Conservation (phyloP, 2,888 invertebrate genomes). For the Epistrophe grossulariae region DNA sequence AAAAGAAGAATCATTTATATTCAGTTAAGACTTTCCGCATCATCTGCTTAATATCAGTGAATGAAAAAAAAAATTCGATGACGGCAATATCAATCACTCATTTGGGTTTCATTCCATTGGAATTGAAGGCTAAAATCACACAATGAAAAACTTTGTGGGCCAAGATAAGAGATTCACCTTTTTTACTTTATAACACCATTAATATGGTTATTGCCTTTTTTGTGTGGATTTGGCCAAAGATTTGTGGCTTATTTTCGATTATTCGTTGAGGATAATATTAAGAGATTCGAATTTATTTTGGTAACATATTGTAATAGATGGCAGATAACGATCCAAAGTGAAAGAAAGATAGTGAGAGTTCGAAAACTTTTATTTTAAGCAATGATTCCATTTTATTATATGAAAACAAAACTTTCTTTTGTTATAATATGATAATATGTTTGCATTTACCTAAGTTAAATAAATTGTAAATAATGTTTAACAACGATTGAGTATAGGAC, state of each 20-base stretch:
- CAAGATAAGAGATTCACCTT: slow-evolving; percentile 20
- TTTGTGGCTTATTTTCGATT: slow-evolving; percentile 47
- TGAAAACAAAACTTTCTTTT: not conserved
- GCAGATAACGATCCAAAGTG: not conserved
- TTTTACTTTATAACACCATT: slow-evolving; percentile 30
- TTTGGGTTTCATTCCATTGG: slow-evolving; percentile 10
- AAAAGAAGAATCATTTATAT: slow-evolving; percentile 31
- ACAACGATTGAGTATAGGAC: too few relatives aligned
- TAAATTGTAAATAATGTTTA: too few relatives aligned
- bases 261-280: slow-evolving; percentile 10
- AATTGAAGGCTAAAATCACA: slow-evolving; percentile 2
- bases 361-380: not conserved
- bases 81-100: slow-evolving; percentile 34
- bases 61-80: slow-evolving; percentile 8
- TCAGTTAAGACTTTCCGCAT: slow-evolving; percentile 34
- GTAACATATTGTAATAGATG: slow-evolving; percentile 25
- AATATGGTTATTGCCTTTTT: slow-evolving; percentile 44
- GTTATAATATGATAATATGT: not conserved
- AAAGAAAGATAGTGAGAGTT: not conserved
- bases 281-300: slow-evolving; percentile 8
- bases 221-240: slow-evolving; percentile 46
- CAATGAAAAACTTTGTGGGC: slow-evolving; percentile 21
- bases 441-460: not conserved
- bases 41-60: slow-evolving; percentile 5
- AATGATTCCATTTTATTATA: not conserved